Evolutionary conservation across 2,888 invertebrate genomes (phyloP), one percentile per base, ranked within the genome.

Genomic region (Campaea margaritaria): DNA sequence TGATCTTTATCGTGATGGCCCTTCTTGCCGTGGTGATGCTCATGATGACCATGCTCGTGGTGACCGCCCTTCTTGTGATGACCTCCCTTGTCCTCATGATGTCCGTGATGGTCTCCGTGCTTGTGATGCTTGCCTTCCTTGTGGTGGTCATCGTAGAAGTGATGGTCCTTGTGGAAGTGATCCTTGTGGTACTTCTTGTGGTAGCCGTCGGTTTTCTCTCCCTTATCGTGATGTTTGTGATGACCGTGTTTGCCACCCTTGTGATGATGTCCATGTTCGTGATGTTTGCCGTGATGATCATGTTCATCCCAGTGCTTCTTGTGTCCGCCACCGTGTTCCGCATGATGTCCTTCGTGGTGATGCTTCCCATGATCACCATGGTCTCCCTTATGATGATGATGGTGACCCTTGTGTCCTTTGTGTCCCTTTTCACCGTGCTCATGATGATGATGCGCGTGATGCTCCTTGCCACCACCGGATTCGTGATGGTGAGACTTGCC

Each of bases 111-210:
- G 16, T 92, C 69, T 0, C 91, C 91, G 39, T 92, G 88, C 59
- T 92, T 92, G 70, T 92, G 91, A 46, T 92, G 91, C 68, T 92
- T 91, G 75, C 91, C 91, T 77, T 88, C 89, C 11, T 88, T 74
- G 60, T 91, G 91, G 61, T 91, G 85, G 70, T 86, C 91, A 74
- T 91, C 91, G 74, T 91, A 90, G 75, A 91, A 91, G 85, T 91
- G 90, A 64, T 91, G 91, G 65, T 91, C 91, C 76, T 91, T 91
- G 68, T 91, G 89, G 86, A 84, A 91, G 77, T 83, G 79, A 62
- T 91, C 91, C 74, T 91, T 91, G 55, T 91, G 91, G 75, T 89
- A 89, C 59, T 91, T 91, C 82, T 91, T 91, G 78, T 91, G 91
- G 76, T 82, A 91, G 10, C 91, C 91, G 51, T 91, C 91, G 66